Evolutionary conservation across 2,888 invertebrate species (phyloP).

Genomic region (Syritta pipiens): DNA sequence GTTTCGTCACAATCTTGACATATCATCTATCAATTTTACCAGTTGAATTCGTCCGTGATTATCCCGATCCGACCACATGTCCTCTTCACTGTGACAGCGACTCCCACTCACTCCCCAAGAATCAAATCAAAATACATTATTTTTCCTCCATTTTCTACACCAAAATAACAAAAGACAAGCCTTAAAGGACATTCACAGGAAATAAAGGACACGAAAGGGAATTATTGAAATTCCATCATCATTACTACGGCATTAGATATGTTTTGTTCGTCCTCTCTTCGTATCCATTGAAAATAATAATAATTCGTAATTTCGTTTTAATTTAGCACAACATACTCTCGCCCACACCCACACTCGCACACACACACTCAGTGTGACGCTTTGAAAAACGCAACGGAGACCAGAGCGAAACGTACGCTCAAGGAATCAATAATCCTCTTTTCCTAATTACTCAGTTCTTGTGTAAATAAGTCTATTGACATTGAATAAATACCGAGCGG

Average conservation of each 20-base stretch:
- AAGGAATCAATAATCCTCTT: constrained; percentile 69
- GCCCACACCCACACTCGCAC: background rate
- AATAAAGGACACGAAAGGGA: constrained; percentile 7
- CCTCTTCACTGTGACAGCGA: background rate
- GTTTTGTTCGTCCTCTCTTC: constrained; percentile 3
- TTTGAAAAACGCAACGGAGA: background rate
- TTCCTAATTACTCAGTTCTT: constrained; percentile 68
- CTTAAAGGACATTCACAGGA: background rate
- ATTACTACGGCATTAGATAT: constrained; percentile 40
- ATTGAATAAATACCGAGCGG: constrained; percentile 59
- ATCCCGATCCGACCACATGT: background rate
- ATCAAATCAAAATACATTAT: constrained; percentile 31
- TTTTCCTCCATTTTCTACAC: constrained; percentile 10
- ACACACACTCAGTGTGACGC: background rate
- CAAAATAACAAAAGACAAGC: constrained; percentile 2
- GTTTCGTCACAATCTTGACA: background rate
- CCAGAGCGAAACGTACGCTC: constrained; percentile 20
- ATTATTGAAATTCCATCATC: constrained; percentile 46
- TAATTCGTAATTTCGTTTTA: constrained; percentile 36
- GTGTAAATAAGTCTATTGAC: constrained; percentile 69
- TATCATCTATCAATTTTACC: constrained; percentile 18
- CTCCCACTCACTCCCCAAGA: background rate
- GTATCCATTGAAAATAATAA: constrained; percentile 7
- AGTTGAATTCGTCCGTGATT: constrained; percentile 10
- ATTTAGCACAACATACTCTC: background rate